phyloP scores from a whole-genome alignment of 2,888 invertebrate species.

The Tetropium fuscum region DNA sequence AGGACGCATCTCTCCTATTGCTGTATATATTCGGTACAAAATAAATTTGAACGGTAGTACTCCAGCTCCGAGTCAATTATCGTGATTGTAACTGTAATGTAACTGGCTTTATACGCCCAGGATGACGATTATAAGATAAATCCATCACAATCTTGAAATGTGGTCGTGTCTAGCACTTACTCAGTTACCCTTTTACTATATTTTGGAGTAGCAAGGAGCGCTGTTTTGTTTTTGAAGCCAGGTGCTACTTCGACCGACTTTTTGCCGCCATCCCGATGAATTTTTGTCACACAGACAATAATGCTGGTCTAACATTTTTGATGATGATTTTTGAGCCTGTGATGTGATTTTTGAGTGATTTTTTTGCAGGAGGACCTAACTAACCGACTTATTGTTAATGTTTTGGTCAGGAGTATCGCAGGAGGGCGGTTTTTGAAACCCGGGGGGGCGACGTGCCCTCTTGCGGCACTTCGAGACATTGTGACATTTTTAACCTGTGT shows the following conservation, averaged over 20 bases:
- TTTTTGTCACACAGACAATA: constrained; percentile 32
- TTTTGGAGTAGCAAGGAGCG: constrained; percentile 65
- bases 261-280: constrained; percentile 54
- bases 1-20: too few relatives aligned
- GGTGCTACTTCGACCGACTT: constrained; percentile 58
- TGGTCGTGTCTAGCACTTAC: constrained; percentile 37
- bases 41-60: too few relatives aligned
- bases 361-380: constrained; percentile 63
- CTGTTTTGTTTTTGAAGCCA: constrained; percentile 62
- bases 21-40: too few relatives aligned
- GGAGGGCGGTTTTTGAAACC: constrained; percentile 65
- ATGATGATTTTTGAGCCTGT: constrained; percentile 54
- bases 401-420: constrained; percentile 66
- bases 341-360: constrained; percentile 64
- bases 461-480: constrained; percentile 70
- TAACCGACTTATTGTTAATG: constrained; percentile 48
- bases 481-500: constrained; percentile 91
- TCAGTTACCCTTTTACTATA: constrained; percentile 52
- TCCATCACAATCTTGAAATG: constrained; percentile 22
- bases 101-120: too few relatives aligned
- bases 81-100: too few relatives aligned
- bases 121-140: too few relatives aligned
- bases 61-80: too few relatives aligned
- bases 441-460: constrained; percentile 63
- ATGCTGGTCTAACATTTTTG: constrained; percentile 42